Conservation (phyloP, 2,113 vertebrate species). For the human (Homo sapiens) region GRCh38 chr2:196509001-196509500, state of each 20-base stretch:
- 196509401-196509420: background rate
- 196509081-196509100: slow-evolving; percentile 21
- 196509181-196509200: background rate
- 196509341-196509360: background rate
- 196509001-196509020: too few species aligned
- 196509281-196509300: background rate
- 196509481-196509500: background rate
- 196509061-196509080: background rate
- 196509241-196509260: background rate
- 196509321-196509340: background rate
- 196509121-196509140: background rate
- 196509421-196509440: background rate
- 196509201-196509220: background rate
- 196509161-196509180: background rate
- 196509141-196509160: background rate
- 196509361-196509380: background rate
- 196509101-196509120: background rate
- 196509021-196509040: background rate
- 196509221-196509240: background rate
- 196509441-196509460: too few species aligned
- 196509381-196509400: background rate
- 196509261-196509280: background rate
- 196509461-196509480: background rate
- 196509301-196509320: background rate
- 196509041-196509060: slow-evolving; percentile 26